Conservation (phyloP, 2,113 vertebrate genomes). For the Cryptoleucopteryx plumbea region DNA sequence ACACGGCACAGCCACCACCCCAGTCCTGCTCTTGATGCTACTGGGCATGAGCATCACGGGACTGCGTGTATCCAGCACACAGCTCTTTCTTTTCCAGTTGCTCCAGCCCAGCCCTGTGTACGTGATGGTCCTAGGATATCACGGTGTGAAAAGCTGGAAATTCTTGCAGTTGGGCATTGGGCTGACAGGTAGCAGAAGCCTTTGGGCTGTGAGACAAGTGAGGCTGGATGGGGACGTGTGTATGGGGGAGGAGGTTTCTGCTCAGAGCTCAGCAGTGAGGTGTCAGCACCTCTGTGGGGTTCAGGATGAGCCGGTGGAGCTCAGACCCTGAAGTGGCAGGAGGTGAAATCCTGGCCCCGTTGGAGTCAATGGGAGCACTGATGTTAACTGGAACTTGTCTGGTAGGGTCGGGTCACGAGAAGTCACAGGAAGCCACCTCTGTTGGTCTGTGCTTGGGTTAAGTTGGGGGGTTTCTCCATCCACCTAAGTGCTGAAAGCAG, state of each 20-base stretch:
- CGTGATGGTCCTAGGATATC: fast-evolving
- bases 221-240: background rate
- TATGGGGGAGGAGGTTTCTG: background rate
- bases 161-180: background rate
- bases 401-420: fast-evolving
- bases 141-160: fast-evolving
- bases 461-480: background rate
- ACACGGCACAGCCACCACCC: background rate
- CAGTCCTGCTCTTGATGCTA: background rate
- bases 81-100: background rate
- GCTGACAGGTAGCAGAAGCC: background rate
- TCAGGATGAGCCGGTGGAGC: background rate
- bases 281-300: background rate
- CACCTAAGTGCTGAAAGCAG: background rate
- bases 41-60: background rate
- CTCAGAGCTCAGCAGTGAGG: background rate
- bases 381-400: background rate
- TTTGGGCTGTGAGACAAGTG: background rate
- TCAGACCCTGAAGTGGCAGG: background rate
- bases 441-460: background rate
- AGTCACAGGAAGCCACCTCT: background rate
- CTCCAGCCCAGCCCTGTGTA: background rate
- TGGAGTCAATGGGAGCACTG: background rate
- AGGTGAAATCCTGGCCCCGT: fast-evolving
- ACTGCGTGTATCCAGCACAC: background rate